Evolutionary conservation across 2,797 vertebrate genomes (phyloP).

Genomic region (Diplodus puntazzo): DNA sequence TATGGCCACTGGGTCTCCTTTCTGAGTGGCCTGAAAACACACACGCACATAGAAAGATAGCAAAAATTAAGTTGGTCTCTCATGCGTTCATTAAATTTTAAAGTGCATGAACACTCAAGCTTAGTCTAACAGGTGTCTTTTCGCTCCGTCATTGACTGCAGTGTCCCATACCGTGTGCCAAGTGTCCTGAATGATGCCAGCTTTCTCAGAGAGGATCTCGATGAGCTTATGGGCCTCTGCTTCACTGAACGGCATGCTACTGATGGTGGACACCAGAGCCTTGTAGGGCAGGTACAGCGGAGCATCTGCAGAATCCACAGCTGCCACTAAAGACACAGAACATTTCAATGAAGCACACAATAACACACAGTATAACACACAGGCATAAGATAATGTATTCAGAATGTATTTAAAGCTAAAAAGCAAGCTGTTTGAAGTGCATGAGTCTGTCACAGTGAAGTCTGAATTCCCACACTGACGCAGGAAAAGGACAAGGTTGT

Average conservation of each 20-base stretch:
- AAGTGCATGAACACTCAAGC: not conserved
- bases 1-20: slow-evolving; percentile 91
- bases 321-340: slow-evolving; percentile 56
- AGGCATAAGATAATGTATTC: not conserved
- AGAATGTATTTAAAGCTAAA: slow-evolving; percentile 27
- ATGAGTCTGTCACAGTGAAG: not conserved
- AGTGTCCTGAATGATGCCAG: slow-evolving; percentile 90
- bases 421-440: not conserved
- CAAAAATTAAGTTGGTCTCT: not conserved
- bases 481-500: slow-evolving; percentile 39
- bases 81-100: not conserved
- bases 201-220: slow-evolving; percentile 93
- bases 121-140: not conserved
- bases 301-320: slow-evolving; percentile 80
- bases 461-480: slow-evolving; percentile 17
- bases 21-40: slow-evolving; percentile 90
- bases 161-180: slow-evolving; percentile 91
- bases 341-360: not conserved
- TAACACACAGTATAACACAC: slow-evolving; percentile 1
- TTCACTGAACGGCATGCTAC: slow-evolving; percentile 93
- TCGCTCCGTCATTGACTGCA: not conserved
- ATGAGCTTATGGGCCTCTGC: slow-evolving; percentile 93
- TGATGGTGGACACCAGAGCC: slow-evolving; percentile 90
- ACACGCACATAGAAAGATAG: slow-evolving; percentile 6
- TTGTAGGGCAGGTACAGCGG: slow-evolving; percentile 92